A percentile compares a stretch with the other conserved stretches of the same genome.
Conservation (phyloP, 2,797 vertebrate species). For the Macropus fuliginosus region DNA sequence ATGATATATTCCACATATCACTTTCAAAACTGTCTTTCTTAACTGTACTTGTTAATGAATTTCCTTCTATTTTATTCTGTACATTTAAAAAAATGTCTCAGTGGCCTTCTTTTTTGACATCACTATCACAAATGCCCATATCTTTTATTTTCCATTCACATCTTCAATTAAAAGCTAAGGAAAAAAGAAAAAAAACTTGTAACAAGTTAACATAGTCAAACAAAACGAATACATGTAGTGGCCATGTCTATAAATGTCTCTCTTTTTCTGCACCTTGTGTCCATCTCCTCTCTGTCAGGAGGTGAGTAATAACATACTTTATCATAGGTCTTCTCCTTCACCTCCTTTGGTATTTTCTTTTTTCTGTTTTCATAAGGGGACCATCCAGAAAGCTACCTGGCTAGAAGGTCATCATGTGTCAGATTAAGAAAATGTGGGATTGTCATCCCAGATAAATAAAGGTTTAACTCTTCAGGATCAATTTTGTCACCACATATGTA, state of each 20-base stretch:
- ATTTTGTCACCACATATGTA: conserved; percentile 63
- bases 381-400: conserved; percentile 25
- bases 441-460: conserved; percentile 60
- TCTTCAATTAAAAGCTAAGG: not conserved
- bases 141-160: not conserved
- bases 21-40: not conserved
- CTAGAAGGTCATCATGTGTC: conserved; percentile 43
- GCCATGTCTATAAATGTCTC: not conserved
- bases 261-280: not conserved
- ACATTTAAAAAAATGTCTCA: not conserved
- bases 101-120: not conserved
- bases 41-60: not conserved
- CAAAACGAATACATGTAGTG: not conserved
- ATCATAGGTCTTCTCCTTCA: not conserved
- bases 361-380: conserved; percentile 46
- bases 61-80: not conserved
- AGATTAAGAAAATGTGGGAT: conserved; percentile 52
- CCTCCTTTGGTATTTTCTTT: conserved; percentile 57
- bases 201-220: not conserved
- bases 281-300: not conserved
- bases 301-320: not conserved
- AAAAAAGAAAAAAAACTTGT: not conserved
- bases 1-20: not conserved
- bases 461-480: conserved; percentile 67
- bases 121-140: not conserved